These are phyloP conservation scores for Leptarthrus brevirostris DNA, from an alignment of 2,888 invertebrate genomes.

Conservation along the genomic window DNA sequence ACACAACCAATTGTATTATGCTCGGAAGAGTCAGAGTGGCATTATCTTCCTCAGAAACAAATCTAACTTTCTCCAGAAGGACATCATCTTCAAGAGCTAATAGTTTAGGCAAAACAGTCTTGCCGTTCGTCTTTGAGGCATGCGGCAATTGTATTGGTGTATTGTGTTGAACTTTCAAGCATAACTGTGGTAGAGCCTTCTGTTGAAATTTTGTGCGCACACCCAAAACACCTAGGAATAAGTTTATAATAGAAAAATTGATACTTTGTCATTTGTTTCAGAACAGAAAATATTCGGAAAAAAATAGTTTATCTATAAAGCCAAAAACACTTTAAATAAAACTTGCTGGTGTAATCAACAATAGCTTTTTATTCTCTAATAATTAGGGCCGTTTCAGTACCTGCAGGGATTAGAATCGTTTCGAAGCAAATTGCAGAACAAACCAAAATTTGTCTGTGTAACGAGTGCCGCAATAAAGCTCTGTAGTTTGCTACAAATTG, in stretches of 20 bases:
- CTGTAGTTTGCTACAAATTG: too few species aligned
- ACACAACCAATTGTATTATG: slow-evolving; percentile 81
- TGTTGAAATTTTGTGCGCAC: slow-evolving; percentile 91
- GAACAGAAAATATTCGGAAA: background rate
- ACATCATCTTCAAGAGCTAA: slow-evolving; percentile 87
- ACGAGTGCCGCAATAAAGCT: too few species aligned
- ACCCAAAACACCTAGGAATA: slow-evolving; percentile 72
- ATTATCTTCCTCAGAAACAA: slow-evolving; percentile 72
- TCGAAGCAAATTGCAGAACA: too few species aligned
- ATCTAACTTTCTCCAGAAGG: slow-evolving; percentile 81
- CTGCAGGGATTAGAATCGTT: too few species aligned
- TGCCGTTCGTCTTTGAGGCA: slow-evolving; percentile 69
- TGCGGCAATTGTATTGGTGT: slow-evolving; percentile 67
- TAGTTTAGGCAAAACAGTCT: slow-evolving; percentile 72
- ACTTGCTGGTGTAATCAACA: too few species aligned
- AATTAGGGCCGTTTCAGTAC: too few species aligned
- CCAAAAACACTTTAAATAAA: too few species aligned
- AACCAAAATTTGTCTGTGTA: too few species aligned
- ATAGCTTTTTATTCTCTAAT: too few species aligned
- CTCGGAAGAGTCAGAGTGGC: slow-evolving; percentile 71
- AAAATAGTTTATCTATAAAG: too few species aligned
- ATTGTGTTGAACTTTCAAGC: slow-evolving; percentile 73
- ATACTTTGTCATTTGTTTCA: background rate
- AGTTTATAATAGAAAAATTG: too few species aligned
- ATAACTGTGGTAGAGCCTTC: slow-evolving; percentile 84